Evolutionary conservation across 2,113 vertebrate species (phyloP).

Genomic region (Laticauda colubrina): DNA sequence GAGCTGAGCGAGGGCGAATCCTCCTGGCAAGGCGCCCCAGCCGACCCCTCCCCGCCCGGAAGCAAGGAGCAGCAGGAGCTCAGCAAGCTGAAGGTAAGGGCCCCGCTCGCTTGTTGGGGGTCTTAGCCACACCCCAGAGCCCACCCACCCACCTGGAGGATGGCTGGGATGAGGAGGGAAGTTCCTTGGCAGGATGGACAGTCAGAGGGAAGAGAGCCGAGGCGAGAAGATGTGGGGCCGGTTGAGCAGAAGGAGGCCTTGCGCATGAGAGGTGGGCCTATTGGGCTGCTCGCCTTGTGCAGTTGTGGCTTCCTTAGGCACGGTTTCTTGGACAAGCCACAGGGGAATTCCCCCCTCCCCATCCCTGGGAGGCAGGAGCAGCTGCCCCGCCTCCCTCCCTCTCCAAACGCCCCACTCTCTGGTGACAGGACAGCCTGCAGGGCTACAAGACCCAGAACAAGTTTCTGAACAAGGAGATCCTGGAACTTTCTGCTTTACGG

Average conservation of each 20-base stretch:
- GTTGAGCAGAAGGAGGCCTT: neutral
- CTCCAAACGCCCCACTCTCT: neutral
- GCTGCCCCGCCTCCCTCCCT: neutral
- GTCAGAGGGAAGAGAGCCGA: neutral
- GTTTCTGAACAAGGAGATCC: conserved; percentile 97
- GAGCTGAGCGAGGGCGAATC: conserved; percentile 71
- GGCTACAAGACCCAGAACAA: conserved; percentile 97
- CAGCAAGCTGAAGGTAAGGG: conserved; percentile 83
- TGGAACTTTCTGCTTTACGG: conserved; percentile 89
- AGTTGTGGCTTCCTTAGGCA: neutral
- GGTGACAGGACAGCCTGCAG: conserved; percentile 87
- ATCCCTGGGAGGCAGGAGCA: neutral
- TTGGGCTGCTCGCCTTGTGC: neutral
- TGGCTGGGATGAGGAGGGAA: neutral
- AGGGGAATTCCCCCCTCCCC: neutral
- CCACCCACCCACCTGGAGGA: neutral
- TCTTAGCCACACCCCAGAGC: neutral
- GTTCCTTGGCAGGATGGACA: too few relatives aligned
- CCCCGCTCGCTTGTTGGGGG: rapidly evolving
- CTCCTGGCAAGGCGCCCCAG: conserved; percentile 38
- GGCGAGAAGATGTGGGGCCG: neutral
- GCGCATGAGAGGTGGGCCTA: neutral
- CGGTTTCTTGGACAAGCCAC: neutral
- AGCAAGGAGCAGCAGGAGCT: conserved; percentile 82
- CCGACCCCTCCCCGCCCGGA: conserved; percentile 22